A percentile compares a stretch with the other conserved stretches of the same genome.
Conservation (phyloP, 2,888 invertebrate genomes). For the Alsophila aescularia region DNA sequence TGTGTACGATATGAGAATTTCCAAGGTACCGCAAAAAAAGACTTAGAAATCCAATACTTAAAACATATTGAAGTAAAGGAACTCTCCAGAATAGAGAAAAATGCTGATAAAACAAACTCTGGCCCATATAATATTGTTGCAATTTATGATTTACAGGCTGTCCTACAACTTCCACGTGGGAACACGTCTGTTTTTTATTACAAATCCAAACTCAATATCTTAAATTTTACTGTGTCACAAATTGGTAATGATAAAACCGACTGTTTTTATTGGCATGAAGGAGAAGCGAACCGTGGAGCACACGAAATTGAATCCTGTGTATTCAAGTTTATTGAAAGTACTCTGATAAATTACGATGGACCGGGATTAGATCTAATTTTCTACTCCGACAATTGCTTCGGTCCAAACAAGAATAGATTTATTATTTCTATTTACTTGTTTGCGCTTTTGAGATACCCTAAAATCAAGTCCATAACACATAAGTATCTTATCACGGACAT, state of each 20-base stretch:
- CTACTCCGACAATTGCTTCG: constrained; percentile 19
- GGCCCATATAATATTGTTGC: constrained; percentile 8
- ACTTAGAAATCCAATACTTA: neutral
- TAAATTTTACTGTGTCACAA: neutral
- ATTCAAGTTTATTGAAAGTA: constrained; percentile 17
- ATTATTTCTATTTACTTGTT: constrained; percentile 8
- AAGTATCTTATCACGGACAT: constrained; percentile 24
- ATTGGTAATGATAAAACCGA: neutral
- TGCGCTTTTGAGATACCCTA: neutral
- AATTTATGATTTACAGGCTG: constrained; percentile 38
- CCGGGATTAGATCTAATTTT: constrained; percentile 12
- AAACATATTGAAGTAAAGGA: neutral
- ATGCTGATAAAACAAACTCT: neutral
- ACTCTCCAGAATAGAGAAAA: neutral
- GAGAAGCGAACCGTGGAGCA: constrained; percentile 24
- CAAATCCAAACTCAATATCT: neutral
- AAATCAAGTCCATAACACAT: constrained; percentile 15
- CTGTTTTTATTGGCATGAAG: constrained; percentile 32
- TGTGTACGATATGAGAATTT: constrained; percentile 14
- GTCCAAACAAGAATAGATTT: constrained; percentile 25
- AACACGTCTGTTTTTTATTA: constrained; percentile 27
- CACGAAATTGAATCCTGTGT: constrained; percentile 31
- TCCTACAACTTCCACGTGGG: constrained; percentile 34
- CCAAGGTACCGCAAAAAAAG: constrained; percentile 1
- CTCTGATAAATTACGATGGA: neutral